phyloP scores from a whole-genome alignment of 2,113 vertebrate genomes.

The Calyptomena viridis region DNA sequence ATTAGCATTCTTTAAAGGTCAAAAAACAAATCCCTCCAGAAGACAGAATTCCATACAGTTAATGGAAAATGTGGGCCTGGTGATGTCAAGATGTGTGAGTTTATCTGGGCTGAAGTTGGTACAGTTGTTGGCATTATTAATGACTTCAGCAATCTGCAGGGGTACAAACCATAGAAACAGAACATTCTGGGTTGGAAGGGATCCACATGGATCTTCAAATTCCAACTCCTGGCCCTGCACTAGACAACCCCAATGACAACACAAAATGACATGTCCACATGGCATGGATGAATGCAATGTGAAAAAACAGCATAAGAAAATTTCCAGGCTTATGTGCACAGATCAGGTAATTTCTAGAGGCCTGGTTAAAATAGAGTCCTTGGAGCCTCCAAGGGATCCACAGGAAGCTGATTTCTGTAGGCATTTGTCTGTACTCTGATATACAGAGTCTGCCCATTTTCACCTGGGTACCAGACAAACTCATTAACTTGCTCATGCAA shows the following conservation, averaged over 20 bases:
- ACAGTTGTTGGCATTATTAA: background rate
- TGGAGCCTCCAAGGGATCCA: background rate
- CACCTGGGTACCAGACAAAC: background rate
- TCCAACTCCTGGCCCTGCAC: background rate
- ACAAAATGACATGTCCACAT: rapidly evolving
- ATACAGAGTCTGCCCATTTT: background rate
- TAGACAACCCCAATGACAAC: background rate
- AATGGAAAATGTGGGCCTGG: background rate
- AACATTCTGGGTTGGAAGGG: background rate
- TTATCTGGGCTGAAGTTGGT: background rate
- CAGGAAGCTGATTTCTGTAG: background rate
- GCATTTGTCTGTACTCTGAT: background rate
- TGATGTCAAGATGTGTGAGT: background rate
- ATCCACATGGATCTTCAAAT: background rate
- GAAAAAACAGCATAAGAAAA: background rate
- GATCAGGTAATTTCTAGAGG: background rate
- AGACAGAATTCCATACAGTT: conserved; percentile 32
- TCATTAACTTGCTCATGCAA: background rate
- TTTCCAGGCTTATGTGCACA: background rate
- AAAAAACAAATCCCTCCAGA: conserved; percentile 59
- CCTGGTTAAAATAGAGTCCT: background rate
- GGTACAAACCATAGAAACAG: background rate
- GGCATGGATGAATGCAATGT: background rate
- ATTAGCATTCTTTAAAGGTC: conserved; percentile 92
- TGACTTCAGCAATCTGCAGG: background rate